Percentiles rank a stretch among this genome's conserved stretches.
phyloP scores from a whole-genome alignment of 37 sponge, comb jelly and placozoan species.

The Halisarca cf. caerulea region DNA sequence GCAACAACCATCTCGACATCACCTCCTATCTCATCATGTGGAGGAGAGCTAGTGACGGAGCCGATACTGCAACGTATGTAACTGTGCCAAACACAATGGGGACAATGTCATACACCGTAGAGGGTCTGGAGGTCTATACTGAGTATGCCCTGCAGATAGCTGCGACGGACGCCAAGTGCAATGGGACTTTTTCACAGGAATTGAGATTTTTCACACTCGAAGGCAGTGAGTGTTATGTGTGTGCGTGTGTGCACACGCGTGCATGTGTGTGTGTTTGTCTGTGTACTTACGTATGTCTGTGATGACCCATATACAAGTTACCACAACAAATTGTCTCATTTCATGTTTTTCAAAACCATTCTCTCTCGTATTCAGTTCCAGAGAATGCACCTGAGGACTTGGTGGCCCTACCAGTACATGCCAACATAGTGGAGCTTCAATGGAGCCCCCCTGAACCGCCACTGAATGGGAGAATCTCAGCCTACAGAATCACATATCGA shows the following conservation, averaged over 20 bases:
- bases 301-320: too few species aligned
- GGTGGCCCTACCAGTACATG: neutral
- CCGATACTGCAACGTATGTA: neutral
- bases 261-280: too few species aligned
- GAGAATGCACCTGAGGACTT: neutral
- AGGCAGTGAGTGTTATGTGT: too few species aligned
- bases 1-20: neutral
- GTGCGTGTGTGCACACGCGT: too few species aligned
- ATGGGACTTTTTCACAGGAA: neutral
- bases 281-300: too few species aligned
- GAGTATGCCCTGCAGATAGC: neutral
- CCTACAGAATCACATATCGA: constrained; percentile 1
- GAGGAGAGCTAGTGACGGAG: neutral
- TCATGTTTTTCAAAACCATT: too few species aligned
- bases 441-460: neutral
- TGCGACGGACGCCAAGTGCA: neutral
- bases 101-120: neutral
- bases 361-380: too few species aligned
- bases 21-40: neutral
- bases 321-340: too few species aligned
- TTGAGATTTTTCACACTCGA: too few species aligned
- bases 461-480: neutral
- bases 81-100: neutral
- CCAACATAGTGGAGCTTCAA: neutral
- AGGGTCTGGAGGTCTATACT: neutral